Percentiles rank a stretch among this genome's conserved stretches.
phyloP scores from a whole-genome alignment of 2,888 invertebrate genomes.

The Calliscelio sp. region DNA sequence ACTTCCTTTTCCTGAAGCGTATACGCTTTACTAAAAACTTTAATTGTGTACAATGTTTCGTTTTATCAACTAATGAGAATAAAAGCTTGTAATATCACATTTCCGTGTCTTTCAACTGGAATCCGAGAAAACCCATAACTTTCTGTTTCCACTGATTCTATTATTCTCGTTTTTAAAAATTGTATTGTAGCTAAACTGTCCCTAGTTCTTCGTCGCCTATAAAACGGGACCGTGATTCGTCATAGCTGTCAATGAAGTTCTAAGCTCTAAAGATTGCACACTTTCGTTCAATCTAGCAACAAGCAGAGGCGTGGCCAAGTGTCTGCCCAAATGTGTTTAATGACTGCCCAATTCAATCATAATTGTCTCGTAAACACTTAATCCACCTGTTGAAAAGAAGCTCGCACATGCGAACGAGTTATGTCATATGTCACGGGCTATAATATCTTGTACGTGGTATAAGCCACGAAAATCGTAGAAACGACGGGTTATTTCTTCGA shows the following conservation, averaged over 20 bases:
- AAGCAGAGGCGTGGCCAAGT: slow-evolving; percentile 15
- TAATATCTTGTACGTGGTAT: slow-evolving; percentile 82
- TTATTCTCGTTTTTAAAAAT: background rate
- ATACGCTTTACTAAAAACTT: too few relatives aligned
- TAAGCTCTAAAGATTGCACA: background rate
- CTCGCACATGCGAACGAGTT: slow-evolving; percentile 17
- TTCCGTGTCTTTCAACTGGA: too few relatives aligned
- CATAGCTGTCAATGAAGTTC: slow-evolving; percentile 26
- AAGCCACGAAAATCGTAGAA: slow-evolving; percentile 83
- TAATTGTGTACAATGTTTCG: background rate
- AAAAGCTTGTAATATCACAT: too few relatives aligned
- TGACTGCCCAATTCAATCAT: slow-evolving; percentile 9
- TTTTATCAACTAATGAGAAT: background rate
- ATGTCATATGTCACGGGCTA: too few relatives aligned
- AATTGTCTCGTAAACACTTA: slow-evolving; percentile 46
- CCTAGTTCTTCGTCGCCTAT: background rate
- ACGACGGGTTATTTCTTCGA: slow-evolving; percentile 82
- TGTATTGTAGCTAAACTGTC: background rate
- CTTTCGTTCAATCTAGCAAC: slow-evolving; percentile 7
- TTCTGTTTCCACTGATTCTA: background rate
- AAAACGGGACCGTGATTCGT: slow-evolving; percentile 30
- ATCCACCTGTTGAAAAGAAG: slow-evolving; percentile 57
- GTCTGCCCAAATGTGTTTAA: background rate
- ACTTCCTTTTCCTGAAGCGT: slow-evolving; percentile 30
- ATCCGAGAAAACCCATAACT: background rate